Conservation (phyloP, 2,113 vertebrate species). For the Charina bottae region DNA sequence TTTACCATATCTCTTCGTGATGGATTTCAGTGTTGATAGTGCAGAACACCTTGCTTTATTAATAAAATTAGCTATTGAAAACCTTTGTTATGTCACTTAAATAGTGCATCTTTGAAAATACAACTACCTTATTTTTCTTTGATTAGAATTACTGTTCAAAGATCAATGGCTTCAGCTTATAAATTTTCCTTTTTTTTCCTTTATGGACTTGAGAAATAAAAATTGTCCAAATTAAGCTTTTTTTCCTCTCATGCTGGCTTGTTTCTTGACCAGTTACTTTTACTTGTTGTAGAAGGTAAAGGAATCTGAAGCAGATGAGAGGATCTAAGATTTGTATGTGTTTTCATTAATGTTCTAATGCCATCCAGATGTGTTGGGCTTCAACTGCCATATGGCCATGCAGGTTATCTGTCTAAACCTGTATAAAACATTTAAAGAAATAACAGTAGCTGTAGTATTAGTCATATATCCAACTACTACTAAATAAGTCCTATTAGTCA, state of each 20-base stretch:
- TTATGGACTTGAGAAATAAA: not conserved
- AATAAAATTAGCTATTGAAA: not conserved
- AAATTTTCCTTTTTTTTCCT: not conserved
- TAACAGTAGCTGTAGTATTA: not conserved
- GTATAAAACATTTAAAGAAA: not conserved
- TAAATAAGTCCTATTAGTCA: not conserved
- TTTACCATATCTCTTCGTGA: not conserved
- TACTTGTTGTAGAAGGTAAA: not conserved
- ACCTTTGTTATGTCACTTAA: not conserved
- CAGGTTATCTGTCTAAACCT: not conserved
- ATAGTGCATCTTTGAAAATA: not conserved
- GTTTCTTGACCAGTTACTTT: not conserved
- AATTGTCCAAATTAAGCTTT: not conserved
- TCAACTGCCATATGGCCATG: not conserved
- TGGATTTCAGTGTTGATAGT: not conserved
- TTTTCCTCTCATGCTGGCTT: not conserved
- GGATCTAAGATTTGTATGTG: not conserved
- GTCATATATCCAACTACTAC: not conserved
- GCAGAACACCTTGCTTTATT: not conserved
- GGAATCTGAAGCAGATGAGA: not conserved
- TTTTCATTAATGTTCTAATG: not conserved
- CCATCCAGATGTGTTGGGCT: not conserved
- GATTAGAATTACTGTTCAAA: not conserved
- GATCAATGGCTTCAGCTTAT: not conserved
- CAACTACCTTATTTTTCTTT: not conserved